A percentile compares a stretch with the other conserved stretches of the same genome.
Conservation (phyloP, 2,888 invertebrate genomes). For the Onthophagus sagittarius region DNA sequence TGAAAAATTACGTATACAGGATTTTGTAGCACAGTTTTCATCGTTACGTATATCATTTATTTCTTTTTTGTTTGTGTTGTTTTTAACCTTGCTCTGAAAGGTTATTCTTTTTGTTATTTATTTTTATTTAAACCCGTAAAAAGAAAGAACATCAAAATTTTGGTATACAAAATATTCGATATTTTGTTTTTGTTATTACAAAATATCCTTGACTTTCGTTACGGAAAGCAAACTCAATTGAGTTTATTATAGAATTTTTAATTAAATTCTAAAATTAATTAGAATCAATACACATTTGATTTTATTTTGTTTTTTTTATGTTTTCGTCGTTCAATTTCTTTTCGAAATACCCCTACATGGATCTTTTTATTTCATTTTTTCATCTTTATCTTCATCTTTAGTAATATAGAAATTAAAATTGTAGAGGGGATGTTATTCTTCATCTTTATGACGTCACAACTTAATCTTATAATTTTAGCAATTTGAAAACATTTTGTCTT, state of each 20-base stretch:
- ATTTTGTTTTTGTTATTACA: conserved; percentile 20
- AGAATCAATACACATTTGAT: conserved; percentile 8
- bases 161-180: conserved; percentile 42
- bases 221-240: neutral
- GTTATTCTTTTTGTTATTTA: conserved; percentile 17
- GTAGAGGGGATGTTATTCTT: no score
- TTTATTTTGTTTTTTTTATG: neutral
- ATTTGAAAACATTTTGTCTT: no score
- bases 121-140: conserved; percentile 24
- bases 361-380: conserved; percentile 28
- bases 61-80: conserved; percentile 20
- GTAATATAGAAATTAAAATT: no score
- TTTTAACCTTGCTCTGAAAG: conserved; percentile 40
- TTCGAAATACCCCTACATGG: neutral
- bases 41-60: conserved; percentile 46
- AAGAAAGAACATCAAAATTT: conserved; percentile 28
- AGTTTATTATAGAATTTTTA: conserved; percentile 2
- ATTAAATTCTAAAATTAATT: neutral
- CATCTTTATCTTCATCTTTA: no score
- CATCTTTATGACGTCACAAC: no score
- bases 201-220: conserved; percentile 9
- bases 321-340: neutral
- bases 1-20: conserved; percentile 45
- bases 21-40: conserved; percentile 42
- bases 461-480: no score